These are phyloP conservation scores for Habroteleia sp. DNA, from an alignment of 2,888 invertebrate species.

Conservation along the genomic window DNA sequence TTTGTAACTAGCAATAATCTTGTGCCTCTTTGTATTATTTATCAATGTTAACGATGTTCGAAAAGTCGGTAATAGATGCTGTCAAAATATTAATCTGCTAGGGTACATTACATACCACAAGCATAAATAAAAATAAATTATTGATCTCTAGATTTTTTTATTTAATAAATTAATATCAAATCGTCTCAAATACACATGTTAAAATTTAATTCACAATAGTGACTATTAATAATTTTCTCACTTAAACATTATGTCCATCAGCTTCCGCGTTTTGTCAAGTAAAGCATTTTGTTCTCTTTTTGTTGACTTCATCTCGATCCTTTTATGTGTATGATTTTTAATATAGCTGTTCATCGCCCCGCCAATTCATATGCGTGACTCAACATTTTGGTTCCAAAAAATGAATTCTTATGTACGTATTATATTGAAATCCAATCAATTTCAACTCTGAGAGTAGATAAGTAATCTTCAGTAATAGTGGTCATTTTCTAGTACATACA, in stretches of 20 bases:
- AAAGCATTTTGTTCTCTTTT: slow-evolving; percentile 41
- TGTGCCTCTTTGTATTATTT: slow-evolving; percentile 37
- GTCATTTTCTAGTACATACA: slow-evolving; percentile 3
- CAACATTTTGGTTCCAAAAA: slow-evolving; percentile 65
- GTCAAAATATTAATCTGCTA: slow-evolving; percentile 30
- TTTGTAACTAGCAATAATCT: slow-evolving; percentile 37
- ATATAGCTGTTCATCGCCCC: slow-evolving; percentile 51
- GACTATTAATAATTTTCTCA: slow-evolving; percentile 59
- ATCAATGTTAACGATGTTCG: slow-evolving; percentile 36
- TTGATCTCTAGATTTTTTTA: too few species aligned
- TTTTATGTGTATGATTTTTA: slow-evolving; percentile 51
- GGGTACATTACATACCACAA: not conserved
- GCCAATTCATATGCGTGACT: slow-evolving; percentile 77
- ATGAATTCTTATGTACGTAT: slow-evolving; percentile 48
- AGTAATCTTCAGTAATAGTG: slow-evolving; percentile 8
- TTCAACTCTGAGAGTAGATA: slow-evolving; percentile 36
- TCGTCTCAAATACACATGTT: too few species aligned
- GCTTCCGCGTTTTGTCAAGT: slow-evolving; percentile 57
- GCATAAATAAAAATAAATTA: slow-evolving; percentile 19
- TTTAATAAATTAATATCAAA: too few species aligned
- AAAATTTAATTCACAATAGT: slow-evolving; percentile 46
- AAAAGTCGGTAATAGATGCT: slow-evolving; percentile 41
- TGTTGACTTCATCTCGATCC: slow-evolving; percentile 47
- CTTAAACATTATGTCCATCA: slow-evolving; percentile 41
- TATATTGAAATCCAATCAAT: slow-evolving; percentile 56